A percentile compares a stretch with the other conserved stretches of the same genome.
Conservation (phyloP, 1,140 invertebrate species). For the Planococcus citri region DNA sequence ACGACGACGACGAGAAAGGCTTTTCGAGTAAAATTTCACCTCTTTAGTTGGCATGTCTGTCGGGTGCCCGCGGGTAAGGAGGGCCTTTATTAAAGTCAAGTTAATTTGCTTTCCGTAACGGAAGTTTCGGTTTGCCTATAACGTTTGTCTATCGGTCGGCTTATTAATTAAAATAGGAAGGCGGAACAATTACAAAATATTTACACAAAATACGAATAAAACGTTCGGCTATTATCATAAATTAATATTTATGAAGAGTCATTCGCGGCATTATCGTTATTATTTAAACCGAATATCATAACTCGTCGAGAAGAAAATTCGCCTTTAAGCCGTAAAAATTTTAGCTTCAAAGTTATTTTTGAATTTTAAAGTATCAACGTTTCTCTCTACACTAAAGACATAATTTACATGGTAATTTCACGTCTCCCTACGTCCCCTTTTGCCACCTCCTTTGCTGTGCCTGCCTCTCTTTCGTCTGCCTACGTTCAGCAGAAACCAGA, state of each 20-base stretch:
- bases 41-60: too few species aligned
- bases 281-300: background rate
- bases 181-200: slow-evolving; percentile 7
- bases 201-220: slow-evolving; percentile 8
- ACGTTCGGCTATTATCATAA: slow-evolving; percentile 2
- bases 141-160: background rate
- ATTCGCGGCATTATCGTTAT: background rate
- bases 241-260: slow-evolving; percentile 8
- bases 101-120: background rate
- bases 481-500: too few species aligned
- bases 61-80: background rate
- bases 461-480: too few species aligned
- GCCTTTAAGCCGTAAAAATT: background rate
- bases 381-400: background rate
- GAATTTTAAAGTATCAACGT: background rate
- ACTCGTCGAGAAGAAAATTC: background rate
- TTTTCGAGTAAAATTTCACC: too few species aligned
- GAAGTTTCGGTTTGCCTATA: background rate
- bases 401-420: slow-evolving; percentile 2
- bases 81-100: background rate
- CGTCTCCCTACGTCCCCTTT: too few species aligned
- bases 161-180: slow-evolving; percentile 4
- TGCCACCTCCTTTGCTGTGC: too few species aligned
- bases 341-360: background rate
- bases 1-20: too few species aligned